phyloP scores from a whole-genome alignment of 2,797 vertebrate genomes.

The Microctenopoma stevenorrisi region DNA sequence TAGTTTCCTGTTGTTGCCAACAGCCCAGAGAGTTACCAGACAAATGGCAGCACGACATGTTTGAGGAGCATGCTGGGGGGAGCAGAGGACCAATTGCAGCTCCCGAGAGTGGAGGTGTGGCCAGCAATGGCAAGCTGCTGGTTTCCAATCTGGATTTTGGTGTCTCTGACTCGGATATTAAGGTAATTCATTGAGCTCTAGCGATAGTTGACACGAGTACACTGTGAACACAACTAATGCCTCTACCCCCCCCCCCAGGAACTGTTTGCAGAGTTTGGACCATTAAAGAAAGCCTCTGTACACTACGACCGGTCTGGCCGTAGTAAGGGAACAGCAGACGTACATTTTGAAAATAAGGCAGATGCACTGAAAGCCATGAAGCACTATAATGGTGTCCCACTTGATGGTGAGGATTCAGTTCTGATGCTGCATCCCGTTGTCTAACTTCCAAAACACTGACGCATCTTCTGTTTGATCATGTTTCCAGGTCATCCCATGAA shows the following conservation, averaged over 20 bases:
- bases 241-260: conserved; percentile 73
- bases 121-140: conserved; percentile 87
- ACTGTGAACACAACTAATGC: not conserved
- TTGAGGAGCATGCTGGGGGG: conserved; percentile 84
- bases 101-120: conserved; percentile 67
- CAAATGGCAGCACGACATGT: conserved; percentile 95
- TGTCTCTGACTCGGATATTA: conserved; percentile 92
- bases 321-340: conserved; percentile 91
- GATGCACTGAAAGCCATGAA: conserved; percentile 93
- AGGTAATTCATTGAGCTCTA: conserved; percentile 72
- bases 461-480: not conserved
- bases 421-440: rapidly evolving
- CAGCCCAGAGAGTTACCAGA: conserved; percentile 94
- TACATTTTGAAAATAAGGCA: conserved; percentile 89
- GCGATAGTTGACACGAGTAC: rapidly evolving
- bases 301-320: conserved; percentile 94
- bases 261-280: conserved; percentile 92
- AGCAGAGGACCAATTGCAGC: conserved; percentile 47
- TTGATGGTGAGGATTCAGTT: conserved; percentile 85
- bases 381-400: conserved; percentile 92
- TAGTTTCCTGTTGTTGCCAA: conserved; percentile 9
- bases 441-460: rapidly evolving
- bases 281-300: conserved; percentile 88
- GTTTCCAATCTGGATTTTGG: conserved; percentile 94
- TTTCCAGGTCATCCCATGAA: conserved; percentile 91